These are phyloP conservation scores for Rhinophrynus dorsalis DNA, from an alignment of 2,797 vertebrate species.

Conservation along the genomic window DNA sequence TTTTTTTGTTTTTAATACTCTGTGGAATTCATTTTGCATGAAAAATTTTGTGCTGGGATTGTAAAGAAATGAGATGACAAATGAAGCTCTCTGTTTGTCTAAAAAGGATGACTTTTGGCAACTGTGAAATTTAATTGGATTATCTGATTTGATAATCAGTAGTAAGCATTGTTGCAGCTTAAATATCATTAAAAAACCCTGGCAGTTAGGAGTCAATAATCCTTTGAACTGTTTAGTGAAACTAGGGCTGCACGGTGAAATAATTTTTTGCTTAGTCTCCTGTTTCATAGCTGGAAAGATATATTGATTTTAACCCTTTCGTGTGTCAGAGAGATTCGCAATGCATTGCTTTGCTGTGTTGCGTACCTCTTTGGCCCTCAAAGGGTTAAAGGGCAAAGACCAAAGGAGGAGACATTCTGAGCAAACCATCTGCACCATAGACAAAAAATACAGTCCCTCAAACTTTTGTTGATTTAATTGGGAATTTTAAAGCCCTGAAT, in stretches of 20 bases:
- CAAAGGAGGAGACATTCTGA: background rate
- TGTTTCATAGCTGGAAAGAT: too few species aligned
- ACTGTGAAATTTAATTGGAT: background rate
- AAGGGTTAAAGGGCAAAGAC: too few species aligned
- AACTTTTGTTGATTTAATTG: too few species aligned
- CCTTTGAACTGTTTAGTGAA: background rate
- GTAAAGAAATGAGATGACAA: too few species aligned
- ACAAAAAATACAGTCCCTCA: background rate
- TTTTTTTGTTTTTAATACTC: too few species aligned
- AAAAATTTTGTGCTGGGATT: too few species aligned
- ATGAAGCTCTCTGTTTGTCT: background rate
- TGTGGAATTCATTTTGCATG: too few species aligned
- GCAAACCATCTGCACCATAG: too few species aligned
- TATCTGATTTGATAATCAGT: constrained; percentile 5
- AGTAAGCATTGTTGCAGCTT: background rate
- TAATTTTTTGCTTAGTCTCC: background rate
- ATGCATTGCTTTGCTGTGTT: constrained; percentile 11
- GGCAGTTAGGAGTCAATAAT: background rate
- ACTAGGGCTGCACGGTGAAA: too few species aligned
- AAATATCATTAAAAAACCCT: background rate
- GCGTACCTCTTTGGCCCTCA: too few species aligned
- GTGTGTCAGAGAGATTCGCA: background rate
- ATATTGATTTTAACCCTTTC: too few species aligned
- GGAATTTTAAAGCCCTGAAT: too few species aligned
- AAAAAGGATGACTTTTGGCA: background rate